Percentiles rank a stretch among this genome's conserved stretches.
These are phyloP conservation scores for Aphidoletes aphidimyza DNA, from an alignment of 2,888 invertebrate genomes.

Conservation along the genomic window DNA sequence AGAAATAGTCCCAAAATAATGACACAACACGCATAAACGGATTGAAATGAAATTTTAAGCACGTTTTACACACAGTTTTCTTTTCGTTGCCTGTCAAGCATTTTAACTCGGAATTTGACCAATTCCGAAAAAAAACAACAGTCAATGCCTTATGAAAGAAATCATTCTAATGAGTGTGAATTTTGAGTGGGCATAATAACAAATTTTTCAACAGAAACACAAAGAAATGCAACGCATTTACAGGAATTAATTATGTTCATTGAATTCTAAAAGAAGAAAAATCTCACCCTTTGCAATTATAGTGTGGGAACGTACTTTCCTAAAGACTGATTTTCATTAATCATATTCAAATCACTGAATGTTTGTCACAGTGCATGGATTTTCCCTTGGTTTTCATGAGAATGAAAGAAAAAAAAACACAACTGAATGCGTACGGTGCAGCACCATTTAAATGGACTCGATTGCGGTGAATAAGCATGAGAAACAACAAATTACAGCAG, in stretches of 20 bases:
- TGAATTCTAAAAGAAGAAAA: neutral
- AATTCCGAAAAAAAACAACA: neutral
- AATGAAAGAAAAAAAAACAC: too few species aligned
- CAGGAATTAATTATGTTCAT: too few species aligned
- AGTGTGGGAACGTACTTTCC: neutral
- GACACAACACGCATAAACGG: neutral
- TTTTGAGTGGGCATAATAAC: neutral
- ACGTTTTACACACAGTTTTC: neutral
- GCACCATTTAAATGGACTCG: neutral
- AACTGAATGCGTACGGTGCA: too few species aligned
- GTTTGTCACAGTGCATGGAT: slow-evolving; percentile 41
- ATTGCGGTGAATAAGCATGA: neutral
- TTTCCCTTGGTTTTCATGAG: neutral
- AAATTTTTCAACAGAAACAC: too few species aligned
- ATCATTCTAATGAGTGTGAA: neutral
- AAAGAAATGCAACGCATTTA: too few species aligned
- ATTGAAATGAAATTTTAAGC: neutral
- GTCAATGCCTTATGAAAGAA: neutral
- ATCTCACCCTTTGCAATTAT: neutral
- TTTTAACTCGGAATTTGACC: neutral
- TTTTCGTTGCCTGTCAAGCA: neutral
- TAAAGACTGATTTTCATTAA: neutral
- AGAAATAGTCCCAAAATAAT: neutral
- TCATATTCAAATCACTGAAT: slow-evolving; percentile 46
- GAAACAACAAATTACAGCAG: neutral